Evolutionary conservation across 2,888 invertebrate species (phyloP), one percentile per base, ranked within the genome.

Genomic region (Dicranocentrus wangi): DNA sequence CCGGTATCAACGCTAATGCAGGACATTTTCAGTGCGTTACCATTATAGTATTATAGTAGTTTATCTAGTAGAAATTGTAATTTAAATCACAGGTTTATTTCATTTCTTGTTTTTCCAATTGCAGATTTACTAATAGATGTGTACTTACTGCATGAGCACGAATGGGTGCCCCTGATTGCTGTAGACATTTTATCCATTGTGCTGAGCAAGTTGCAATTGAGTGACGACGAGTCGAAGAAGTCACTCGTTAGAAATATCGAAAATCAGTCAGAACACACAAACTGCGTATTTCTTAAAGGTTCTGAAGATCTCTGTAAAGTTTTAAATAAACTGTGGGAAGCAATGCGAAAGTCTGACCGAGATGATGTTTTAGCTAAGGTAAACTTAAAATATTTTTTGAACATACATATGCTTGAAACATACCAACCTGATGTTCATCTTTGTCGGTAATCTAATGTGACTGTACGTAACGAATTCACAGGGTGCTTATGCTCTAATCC

Each of bases 101-200:
- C 32, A 32, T 7, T 32, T 32, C 21, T 53, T 51, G n/a, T 61
- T 17, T 60, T 5, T 55, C 25, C 21, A 51, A 39, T 66, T 7
- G 25, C 42, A 83, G 83, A 58, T 39, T 53, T 73, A 0, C 47
- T 84, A 15, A 43, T 76, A 21, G 69, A 82, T 2, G 39, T 23
- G 5, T 82, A 82, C 39, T 63, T 84, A 5, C 42, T 63, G 2
- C 83, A 84, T 53, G 84, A 84, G n/a, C 84, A 84, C 25, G 84
- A 82, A 23, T 84, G 83, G 82, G 76, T 84, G 7, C 84, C 82
- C 0, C 23, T 81, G 2, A 75, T 81, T 0, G 51, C 82, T 3
- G 60, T 84, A 13, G 82, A 83, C 27, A 79, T 84, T 8, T 63
- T 83, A 27, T 72, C 76, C 2, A 72, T 63, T 42, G 61, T 71